These are phyloP conservation scores for Rutpela maculata DNA, from an alignment of 2,888 invertebrate species.

Conservation along the genomic window DNA sequence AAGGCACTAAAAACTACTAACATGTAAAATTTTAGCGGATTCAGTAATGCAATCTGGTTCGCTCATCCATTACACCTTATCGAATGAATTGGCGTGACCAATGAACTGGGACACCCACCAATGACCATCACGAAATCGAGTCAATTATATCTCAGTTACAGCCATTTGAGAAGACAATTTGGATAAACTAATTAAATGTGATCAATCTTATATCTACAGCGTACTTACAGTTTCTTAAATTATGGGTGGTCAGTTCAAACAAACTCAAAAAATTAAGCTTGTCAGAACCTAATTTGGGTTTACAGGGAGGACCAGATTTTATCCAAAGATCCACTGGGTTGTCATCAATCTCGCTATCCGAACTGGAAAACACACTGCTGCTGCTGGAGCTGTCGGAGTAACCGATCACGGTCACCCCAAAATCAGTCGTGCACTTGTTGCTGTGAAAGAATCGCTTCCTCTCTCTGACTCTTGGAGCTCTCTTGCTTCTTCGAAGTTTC, in stretches of 20 bases:
- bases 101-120: too few relatives aligned
- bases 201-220: not conserved
- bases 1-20: too few relatives aligned
- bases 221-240: slow-evolving; percentile 78
- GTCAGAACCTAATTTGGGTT: slow-evolving; percentile 74
- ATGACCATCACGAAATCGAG: too few relatives aligned
- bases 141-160: too few relatives aligned
- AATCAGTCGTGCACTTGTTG: slow-evolving; percentile 60
- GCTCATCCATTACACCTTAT: too few relatives aligned
- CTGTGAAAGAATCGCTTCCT: slow-evolving; percentile 17
- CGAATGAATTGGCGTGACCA: too few relatives aligned
- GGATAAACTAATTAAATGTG: not conserved
- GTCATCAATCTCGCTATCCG: slow-evolving; percentile 75
- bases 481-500: slow-evolving; percentile 53
- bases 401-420: slow-evolving; percentile 68
- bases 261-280: slow-evolving; percentile 80
- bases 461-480: slow-evolving; percentile 11
- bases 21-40: too few relatives aligned
- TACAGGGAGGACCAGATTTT: slow-evolving; percentile 76
- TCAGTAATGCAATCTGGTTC: too few relatives aligned
- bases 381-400: slow-evolving; percentile 72
- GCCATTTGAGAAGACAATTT: too few relatives aligned
- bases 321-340: slow-evolving; percentile 74
- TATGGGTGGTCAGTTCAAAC: slow-evolving; percentile 80
- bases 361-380: slow-evolving; percentile 73